Conservation (phyloP, 2,888 invertebrate genomes). For the Metellina segmentata region DNA sequence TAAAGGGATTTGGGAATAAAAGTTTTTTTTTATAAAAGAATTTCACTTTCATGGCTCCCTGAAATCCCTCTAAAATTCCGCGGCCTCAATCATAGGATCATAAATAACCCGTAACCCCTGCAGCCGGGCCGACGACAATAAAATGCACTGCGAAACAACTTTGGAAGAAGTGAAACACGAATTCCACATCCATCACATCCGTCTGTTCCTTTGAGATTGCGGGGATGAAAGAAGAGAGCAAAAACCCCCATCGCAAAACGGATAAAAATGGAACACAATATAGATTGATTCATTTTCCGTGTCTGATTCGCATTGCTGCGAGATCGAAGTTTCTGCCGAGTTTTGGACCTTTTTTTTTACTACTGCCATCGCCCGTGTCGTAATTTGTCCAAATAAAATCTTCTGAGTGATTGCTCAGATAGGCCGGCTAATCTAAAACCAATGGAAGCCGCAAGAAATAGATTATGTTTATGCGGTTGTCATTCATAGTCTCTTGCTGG, state of each 20-base stretch:
- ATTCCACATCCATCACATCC: conserved; percentile 41
- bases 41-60: not conserved
- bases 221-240: not conserved
- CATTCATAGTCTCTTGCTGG: conserved; percentile 18
- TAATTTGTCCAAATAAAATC: conserved; percentile 48
- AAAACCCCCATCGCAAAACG: not conserved
- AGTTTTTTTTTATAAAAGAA: not conserved
- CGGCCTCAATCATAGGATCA: not conserved
- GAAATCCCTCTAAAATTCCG: not conserved
- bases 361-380: not conserved
- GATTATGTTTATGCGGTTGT: conserved; percentile 24
- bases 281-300: conserved; percentile 29
- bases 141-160: conserved; percentile 11
- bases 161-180: conserved; percentile 26
- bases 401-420: conserved; percentile 33
- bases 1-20: conserved; percentile 4
- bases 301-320: conserved; percentile 6
- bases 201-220: conserved; percentile 30
- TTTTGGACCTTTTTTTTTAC: conserved; percentile 5
- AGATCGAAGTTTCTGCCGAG: not conserved
- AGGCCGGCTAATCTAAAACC: conserved; percentile 58
- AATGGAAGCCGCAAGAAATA: conserved; percentile 37
- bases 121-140: conserved; percentile 1
- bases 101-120: conserved; percentile 8
- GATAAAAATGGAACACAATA: conserved; percentile 1